Evolutionary conservation across 1,140 invertebrate species (phyloP), one percentile per base, ranked within the genome.

Genomic region (Varroa destructor): DNA sequence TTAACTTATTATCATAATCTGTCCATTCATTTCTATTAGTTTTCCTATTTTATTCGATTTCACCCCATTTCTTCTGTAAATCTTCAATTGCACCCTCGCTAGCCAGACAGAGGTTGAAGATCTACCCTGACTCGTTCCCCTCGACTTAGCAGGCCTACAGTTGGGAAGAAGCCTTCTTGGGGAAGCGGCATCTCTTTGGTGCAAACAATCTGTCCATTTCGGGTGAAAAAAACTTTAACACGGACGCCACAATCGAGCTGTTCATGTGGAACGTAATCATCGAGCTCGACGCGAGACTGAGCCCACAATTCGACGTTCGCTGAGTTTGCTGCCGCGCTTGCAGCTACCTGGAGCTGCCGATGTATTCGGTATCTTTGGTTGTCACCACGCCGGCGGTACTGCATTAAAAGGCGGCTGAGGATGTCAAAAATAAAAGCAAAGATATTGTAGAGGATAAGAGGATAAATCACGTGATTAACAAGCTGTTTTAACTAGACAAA

Each of bases 91-190:
- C 25, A 25, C 25, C 25, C 25, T 10, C 12, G 37, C 81, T 77
- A 85, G 73, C 84, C 84, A 43, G 83, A 81, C 5, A 84, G 75
- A 6, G 84, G 84, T 74, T 80, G 78, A 4, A 85, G 77, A 74
- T 85, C 83, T 42, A 84, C 83, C 56, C 78, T 75, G 2, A 85
- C 84, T 74, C 81, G 81, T 77, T 85, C 84, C 76, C 81, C 79
- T 73, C 78, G 79, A 77, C 84, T 84, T 61, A 84, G 75, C 83
- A 85, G 84, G 56, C 84, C 84, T 25, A 85, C 78, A 37, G 83
- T 84, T 4, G 84, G 84, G 74, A 80, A 84, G 77, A 84, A 84
- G 8, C 84, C 84, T 67, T 83, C 83, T 76, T 80, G 81, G n/a
- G 84, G 83, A 73, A 85, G 81, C 55, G 76, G 74, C 8, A 83